Evolutionary conservation across 2,888 invertebrate genomes (phyloP).

Genomic region (Athalia cordata): DNA sequence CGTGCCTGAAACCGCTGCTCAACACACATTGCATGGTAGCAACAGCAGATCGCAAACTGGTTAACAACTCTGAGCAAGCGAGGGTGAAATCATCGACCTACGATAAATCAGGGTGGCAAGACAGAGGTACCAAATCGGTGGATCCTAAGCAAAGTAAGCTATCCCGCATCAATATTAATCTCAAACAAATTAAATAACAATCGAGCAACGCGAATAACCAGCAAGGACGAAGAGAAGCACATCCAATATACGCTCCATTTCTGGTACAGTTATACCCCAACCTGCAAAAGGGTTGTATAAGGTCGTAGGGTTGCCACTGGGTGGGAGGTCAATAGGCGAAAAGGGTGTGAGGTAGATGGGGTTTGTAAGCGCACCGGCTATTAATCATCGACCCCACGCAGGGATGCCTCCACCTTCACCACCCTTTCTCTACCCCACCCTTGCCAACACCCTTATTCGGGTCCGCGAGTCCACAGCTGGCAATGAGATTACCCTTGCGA

Average conservation of each 20-base stretch:
- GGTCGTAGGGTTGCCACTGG: slow-evolving; percentile 16
- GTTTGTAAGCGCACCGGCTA: slow-evolving; percentile 39
- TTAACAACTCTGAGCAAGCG: neutral
- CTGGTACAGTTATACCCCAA: too few species aligned
- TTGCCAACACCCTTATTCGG: neutral
- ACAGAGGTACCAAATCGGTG: slow-evolving; percentile 20
- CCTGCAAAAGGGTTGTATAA: slow-evolving; percentile 31
- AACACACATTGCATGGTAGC: neutral
- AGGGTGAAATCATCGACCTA: slow-evolving; percentile 37
- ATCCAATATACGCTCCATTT: too few species aligned
- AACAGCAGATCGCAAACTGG: slow-evolving; percentile 1
- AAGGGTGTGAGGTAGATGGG: slow-evolving; percentile 35
- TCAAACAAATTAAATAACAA: slow-evolving; percentile 42
- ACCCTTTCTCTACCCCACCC: slow-evolving; percentile 14
- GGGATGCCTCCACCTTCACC: slow-evolving; percentile 35
- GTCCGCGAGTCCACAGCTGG: slow-evolving; percentile 38
- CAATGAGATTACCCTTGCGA: slow-evolving; percentile 42
- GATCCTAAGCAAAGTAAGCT: slow-evolving; percentile 43
- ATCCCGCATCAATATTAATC: slow-evolving; percentile 38
- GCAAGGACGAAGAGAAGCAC: slow-evolving; percentile 15
- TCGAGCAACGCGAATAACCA: slow-evolving; percentile 28
- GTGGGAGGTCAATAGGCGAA: slow-evolving; percentile 17
- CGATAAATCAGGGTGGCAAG: slow-evolving; percentile 24
- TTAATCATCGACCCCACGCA: slow-evolving; percentile 43
- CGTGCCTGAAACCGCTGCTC: neutral